Evolutionary conservation across 2,888 invertebrate genomes (phyloP).

Genomic region (Mycalesis mineus): DNA sequence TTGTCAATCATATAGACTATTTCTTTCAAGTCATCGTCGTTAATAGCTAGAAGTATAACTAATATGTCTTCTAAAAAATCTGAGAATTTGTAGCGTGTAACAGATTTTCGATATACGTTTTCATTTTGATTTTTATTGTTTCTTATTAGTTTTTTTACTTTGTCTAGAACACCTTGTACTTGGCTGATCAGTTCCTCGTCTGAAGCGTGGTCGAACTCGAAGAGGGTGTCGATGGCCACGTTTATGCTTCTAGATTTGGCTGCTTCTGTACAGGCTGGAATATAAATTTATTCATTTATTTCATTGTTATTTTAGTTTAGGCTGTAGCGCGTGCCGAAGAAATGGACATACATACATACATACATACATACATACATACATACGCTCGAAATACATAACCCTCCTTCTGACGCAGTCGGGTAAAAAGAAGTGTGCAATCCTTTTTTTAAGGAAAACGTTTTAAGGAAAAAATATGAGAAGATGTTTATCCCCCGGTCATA

Average conservation of each 20-base stretch:
- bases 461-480: too few relatives aligned
- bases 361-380: too few relatives aligned
- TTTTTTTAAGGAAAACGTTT: too few relatives aligned
- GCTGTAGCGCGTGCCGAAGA: too few relatives aligned
- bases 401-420: too few relatives aligned
- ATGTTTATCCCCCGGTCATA: too few relatives aligned
- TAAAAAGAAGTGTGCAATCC: too few relatives aligned
- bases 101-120: background rate
- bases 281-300: too few relatives aligned
- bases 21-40: conserved; percentile 42
- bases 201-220: conserved; percentile 42
- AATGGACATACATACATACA: too few relatives aligned
- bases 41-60: conserved; percentile 35
- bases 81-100: conserved; percentile 34
- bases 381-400: too few relatives aligned
- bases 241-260: conserved; percentile 42
- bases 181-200: conserved; percentile 43
- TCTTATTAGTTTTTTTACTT: conserved; percentile 33
- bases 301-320: too few relatives aligned
- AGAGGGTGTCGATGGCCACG: conserved; percentile 48
- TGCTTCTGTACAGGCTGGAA: conserved; percentile 15
- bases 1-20: conserved; percentile 34
- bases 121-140: conserved; percentile 1
- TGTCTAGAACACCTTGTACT: conserved; percentile 39
- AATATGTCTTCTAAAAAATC: conserved; percentile 43